Evolutionary conservation across 2,113 vertebrate genomes (phyloP), one percentile per base, ranked within the genome.

Genomic region (Crotalus horridus): DNA sequence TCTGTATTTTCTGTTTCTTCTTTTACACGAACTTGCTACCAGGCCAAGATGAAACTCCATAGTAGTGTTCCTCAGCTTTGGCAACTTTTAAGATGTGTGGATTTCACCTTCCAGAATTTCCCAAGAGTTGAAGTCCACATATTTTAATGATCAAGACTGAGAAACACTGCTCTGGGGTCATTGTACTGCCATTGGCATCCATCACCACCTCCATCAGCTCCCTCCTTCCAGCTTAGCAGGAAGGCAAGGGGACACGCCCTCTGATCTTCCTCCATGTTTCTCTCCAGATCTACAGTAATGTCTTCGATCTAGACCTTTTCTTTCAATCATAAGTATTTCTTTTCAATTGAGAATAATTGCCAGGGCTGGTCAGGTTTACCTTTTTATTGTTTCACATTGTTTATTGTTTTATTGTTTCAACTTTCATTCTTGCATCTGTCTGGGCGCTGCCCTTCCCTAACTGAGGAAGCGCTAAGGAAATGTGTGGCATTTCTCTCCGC

Each of bases 261-360:
- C 69, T 13, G 6, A 33, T 55, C 33, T 54, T 8, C 10, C 56
- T 39, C 29, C 3, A 9, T 46, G 12, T 33, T 61, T 61, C 7
- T 59, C 43, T 46, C 6, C 21, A 29, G 33, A 39, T 43, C 24
- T 39, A 48, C 64, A 69, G 29, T 69, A 15, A 89, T 94, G 91
- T 91, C 93, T 89, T 91, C 23, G 29, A 64, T 85, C 26, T 6
- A 91, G 11, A 64, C 87, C 51, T 64, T 88, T 48, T 91, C 54
- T 53, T 94, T 56, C 94, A 92, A 54, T 53, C 1, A 88, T 69
- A 92, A 95, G 53, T 92, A 55, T 90, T 93, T 88, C 43, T 93
- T 90, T 69, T 15, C 39, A 39, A 46, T 8, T 24, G 51, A 53
- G 26, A 39, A 10, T 48, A 86, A 48, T 12, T n/a, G 55, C 39